Conservation (phyloP, 2,888 invertebrate genomes). For the Xylophagus ater region DNA sequence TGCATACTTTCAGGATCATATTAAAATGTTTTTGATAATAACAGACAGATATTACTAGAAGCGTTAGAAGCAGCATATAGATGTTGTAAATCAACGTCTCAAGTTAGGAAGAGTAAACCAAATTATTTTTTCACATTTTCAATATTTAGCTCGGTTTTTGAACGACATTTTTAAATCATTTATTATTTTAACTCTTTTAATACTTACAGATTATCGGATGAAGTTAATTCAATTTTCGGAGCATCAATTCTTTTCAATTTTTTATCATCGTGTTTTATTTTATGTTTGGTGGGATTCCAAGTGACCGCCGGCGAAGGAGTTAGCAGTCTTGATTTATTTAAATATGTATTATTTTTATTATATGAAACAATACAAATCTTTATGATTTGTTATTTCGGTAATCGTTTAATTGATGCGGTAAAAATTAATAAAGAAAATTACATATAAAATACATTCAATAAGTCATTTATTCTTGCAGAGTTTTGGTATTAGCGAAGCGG, state of each 20-base stretch:
- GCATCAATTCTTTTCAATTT: constrained; percentile 4
- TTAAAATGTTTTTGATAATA: too few species aligned
- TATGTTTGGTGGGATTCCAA: constrained; percentile 4
- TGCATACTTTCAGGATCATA: too few species aligned
- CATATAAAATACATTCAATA: not conserved
- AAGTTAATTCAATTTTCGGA: not conserved
- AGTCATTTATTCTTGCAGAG: not conserved
- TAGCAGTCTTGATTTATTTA: not conserved
- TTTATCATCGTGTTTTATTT: not conserved
- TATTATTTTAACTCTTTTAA: too few species aligned
- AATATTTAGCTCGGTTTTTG: not conserved
- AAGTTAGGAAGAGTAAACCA: not conserved
- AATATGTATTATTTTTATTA: constrained; percentile 1
- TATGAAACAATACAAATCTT: constrained; percentile 1
- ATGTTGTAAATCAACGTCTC: too few species aligned
- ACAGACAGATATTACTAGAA: too few species aligned
- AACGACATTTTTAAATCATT: too few species aligned
- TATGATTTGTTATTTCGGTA: constrained; percentile 4
- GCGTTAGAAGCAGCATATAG: too few species aligned
- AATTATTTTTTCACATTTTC: not conserved
- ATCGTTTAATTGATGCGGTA: constrained; percentile 1
- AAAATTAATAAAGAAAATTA: not conserved
- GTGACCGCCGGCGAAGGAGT: constrained; percentile 4
- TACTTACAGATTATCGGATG: constrained; percentile 3
- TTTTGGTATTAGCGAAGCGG: not conserved